Evolutionary conservation across 2,888 invertebrate genomes (phyloP).

Genomic region (Hypselothyrea guttata): DNA sequence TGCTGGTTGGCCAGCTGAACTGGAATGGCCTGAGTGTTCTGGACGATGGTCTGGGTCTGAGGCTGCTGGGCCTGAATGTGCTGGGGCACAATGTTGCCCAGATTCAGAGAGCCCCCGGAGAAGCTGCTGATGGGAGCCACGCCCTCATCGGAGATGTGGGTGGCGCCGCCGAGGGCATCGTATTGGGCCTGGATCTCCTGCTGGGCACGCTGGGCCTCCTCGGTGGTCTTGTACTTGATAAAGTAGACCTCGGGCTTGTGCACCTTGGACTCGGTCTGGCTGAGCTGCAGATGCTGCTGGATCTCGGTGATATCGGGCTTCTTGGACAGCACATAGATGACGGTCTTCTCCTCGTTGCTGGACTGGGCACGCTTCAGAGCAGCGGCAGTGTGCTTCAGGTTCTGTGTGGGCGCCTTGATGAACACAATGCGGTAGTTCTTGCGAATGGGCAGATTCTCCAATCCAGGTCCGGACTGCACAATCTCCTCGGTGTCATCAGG

Average conservation of each 20-base stretch:
- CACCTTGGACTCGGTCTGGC: conserved; percentile 69
- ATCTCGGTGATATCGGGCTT: conserved; percentile 79
- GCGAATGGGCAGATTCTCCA: conserved; percentile 73
- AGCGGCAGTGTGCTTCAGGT: conserved; percentile 81
- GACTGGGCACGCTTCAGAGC: conserved; percentile 74
- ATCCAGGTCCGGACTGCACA: conserved; percentile 30
- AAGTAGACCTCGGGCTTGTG: conserved; percentile 82
- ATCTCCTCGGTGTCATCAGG: conserved; percentile 79
- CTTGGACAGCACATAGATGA: conserved; percentile 82
- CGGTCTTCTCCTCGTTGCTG: conserved; percentile 81
- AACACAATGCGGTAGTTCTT: conserved; percentile 82
- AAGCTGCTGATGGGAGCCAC: conserved; percentile 76
- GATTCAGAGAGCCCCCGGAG: conserved; percentile 64
- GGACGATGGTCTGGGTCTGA: conserved; percentile 47
- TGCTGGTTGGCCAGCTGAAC: conserved; percentile 42
- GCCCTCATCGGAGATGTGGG: conserved; percentile 80
- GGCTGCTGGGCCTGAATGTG: conserved; percentile 23
- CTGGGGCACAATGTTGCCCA: conserved; percentile 58
- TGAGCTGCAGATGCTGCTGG: conserved; percentile 86
- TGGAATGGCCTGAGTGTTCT: conserved; percentile 36
- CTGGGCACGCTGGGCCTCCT: conserved; percentile 80
- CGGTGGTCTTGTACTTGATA: conserved; percentile 82
- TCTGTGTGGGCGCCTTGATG: conserved; percentile 82
- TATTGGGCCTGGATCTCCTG: conserved; percentile 81
- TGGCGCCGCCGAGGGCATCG: conserved; percentile 80